A percentile compares a stretch with the other conserved stretches of the same genome.
Conservation (phyloP, 2,888 invertebrate genomes). For the Agelastica alni region DNA sequence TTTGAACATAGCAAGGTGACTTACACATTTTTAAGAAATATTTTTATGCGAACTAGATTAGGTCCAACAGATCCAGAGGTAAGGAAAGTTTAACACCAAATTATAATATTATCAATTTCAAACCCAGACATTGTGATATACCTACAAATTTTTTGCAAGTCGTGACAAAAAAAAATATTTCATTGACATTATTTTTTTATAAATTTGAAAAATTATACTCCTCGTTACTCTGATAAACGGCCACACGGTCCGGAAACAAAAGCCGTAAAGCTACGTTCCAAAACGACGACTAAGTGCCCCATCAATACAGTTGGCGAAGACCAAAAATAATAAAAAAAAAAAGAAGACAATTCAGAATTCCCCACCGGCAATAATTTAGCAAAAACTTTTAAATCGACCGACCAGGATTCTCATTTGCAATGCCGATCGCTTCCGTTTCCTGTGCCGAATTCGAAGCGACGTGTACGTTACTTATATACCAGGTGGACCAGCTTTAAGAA, state of each 20-base stretch:
- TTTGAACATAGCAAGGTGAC: too few relatives aligned
- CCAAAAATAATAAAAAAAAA: too few relatives aligned
- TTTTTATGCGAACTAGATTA: too few relatives aligned
- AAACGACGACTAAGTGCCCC: constrained; percentile 15
- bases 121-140: too few relatives aligned
- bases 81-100: too few relatives aligned
- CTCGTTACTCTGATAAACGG: neutral
- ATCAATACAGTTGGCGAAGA: constrained; percentile 12
- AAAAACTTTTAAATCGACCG: constrained; percentile 29
- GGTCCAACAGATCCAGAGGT: too few relatives aligned
- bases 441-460: constrained; percentile 5
- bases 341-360: constrained; percentile 27
- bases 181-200: too few relatives aligned
- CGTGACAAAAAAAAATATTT: too few relatives aligned
- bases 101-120: too few relatives aligned
- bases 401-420: constrained; percentile 38
- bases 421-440: constrained; percentile 37
- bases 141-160: too few relatives aligned
- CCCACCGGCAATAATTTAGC: constrained; percentile 31
- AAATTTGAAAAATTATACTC: neutral
- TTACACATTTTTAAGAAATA: too few relatives aligned
- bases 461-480: neutral
- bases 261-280: constrained; percentile 12
- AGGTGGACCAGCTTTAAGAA: too few relatives aligned
- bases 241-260: neutral